These are phyloP conservation scores for Synanthedon andrenaeformis DNA, from an alignment of 2,888 invertebrate species.

Conservation along the genomic window DNA sequence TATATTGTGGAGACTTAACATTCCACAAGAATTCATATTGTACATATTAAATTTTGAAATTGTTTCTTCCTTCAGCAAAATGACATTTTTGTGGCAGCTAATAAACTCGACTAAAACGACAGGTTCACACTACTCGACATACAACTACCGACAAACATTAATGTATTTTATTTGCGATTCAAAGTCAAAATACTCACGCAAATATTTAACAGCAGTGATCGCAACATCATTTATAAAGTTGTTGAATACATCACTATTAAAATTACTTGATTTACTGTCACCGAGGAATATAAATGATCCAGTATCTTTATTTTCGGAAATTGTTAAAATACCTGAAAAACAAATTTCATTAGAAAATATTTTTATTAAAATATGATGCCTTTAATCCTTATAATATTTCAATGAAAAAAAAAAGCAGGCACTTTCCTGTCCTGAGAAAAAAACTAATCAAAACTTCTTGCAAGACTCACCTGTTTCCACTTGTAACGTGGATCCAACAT, in stretches of 20 bases:
- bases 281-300: constrained; percentile 57
- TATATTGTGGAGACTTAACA: too few relatives aligned
- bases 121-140: not conserved
- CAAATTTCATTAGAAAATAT: not conserved
- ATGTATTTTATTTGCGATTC: not conserved
- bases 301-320: constrained; percentile 42
- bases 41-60: too few relatives aligned
- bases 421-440: too few relatives aligned
- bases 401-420: too few relatives aligned
- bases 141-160: not conserved
- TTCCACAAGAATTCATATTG: too few relatives aligned
- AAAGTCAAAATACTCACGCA: constrained; percentile 33
- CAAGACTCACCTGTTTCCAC: constrained; percentile 39
- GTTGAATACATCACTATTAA: constrained; percentile 28
- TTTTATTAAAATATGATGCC: too few relatives aligned
- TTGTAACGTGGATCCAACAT: constrained; percentile 37
- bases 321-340: constrained; percentile 47
- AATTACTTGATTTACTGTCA: constrained; percentile 29
- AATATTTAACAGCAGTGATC: constrained; percentile 37
- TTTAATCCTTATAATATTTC: too few relatives aligned
- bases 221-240: constrained; percentile 44
- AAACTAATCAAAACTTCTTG: not conserved
- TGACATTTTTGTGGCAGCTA: too few relatives aligned
- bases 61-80: too few relatives aligned
- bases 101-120: too few relatives aligned